Base-by-base conservation (phyloP, 2,113 vertebrate species). In the Sceloporus tristichus region DNA sequence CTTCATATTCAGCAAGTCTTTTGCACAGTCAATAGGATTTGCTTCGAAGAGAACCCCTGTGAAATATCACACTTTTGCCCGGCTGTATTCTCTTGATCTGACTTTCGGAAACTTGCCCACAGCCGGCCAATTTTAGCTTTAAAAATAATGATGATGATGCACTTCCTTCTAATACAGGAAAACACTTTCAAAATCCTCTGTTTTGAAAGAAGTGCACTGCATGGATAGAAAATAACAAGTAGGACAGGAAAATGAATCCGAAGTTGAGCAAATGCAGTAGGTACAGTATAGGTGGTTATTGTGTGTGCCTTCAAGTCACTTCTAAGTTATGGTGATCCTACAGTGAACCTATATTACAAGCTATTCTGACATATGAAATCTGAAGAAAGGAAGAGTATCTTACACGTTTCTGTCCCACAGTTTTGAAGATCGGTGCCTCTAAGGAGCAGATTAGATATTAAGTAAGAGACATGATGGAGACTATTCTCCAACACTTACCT, bases 1-100 rank as follows among this genome's bases (percentile, higher is more conserved):
- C 82, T 42, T 92, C 42, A 40, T 71, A 85, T 91, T 10, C 82
- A 81, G 62, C 4, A 14, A 0, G 1, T 9, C 85, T 81, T 88
- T 88, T 3, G 3, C 76, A 70, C 38, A 85, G 75, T 74, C 88
- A 74, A 62, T 62, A 81, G 4, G 18, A 85, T 59, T 74, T 90
- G 34, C 34, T 87, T 84, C 9, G 38, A 5, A 7, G 0, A 0
- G 21, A 8, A 5, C n/a, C 18, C 29, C 38, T 75, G 59, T 16
- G 48, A 83, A 25, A 54, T 13, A 66, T 75, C 27, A 85, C 53
- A 38, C 34, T 74, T 66, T 82, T 16, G 56, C 59, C 38, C 74
- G 19, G 7, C 40, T 2, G 9, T 66, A 65, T 38, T 65, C 73
- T 65, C n/a, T 76, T 42, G 40, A 40, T 77, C 38, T 16, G 27